Base-by-base conservation (phyloP, 2,797 vertebrate genomes). In the Gobio occitaniae region DNA sequence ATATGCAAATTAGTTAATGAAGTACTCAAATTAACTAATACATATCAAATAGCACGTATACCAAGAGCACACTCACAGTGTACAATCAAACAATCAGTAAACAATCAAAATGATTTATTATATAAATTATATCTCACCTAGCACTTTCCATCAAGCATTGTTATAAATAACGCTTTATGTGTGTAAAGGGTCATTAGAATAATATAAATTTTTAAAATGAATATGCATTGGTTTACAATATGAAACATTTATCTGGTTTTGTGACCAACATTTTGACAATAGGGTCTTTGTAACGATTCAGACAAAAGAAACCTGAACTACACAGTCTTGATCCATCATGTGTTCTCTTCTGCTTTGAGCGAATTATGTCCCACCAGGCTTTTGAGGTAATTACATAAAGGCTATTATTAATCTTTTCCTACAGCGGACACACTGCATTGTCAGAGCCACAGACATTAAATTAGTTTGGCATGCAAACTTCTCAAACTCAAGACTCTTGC, bases 351-450 rank as follows among this genome's bases (percentile, higher is more conserved):
- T 83, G 90, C 91, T 90, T 66, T 70, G 69, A 92, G 92, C 89
- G 63, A 91, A 93, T 92, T 84, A 89, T 90, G 88, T 93, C 90
- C 89, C 91, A 88, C 91, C 84, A 91, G 89, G 89, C 86, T 87
- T 90, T 90, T 84, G 81, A 85, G 82, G 86, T 93, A 93, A 93
- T 93, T 93, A 93, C 86, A 91, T 82, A 85, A 72, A 80, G 82
- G 47, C 78, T 54, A 59, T 87, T 87, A 90, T 91, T 92, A 80
- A 90, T 93, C 80, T 90, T 89, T 90, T 87, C 66, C 63, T 84
- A 79, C 84, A 65, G 44, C 63, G 83, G 86, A 90, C 81, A 86
- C 52, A 56, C 44, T 79, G 52, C 52, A 50, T 68, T 78, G 52
- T 90, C 87, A 91, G 81, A 85, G 83, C 86, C 80, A 79, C 86